Conservation (phyloP, 2,888 invertebrate species). For the Amiota minor region DNA sequence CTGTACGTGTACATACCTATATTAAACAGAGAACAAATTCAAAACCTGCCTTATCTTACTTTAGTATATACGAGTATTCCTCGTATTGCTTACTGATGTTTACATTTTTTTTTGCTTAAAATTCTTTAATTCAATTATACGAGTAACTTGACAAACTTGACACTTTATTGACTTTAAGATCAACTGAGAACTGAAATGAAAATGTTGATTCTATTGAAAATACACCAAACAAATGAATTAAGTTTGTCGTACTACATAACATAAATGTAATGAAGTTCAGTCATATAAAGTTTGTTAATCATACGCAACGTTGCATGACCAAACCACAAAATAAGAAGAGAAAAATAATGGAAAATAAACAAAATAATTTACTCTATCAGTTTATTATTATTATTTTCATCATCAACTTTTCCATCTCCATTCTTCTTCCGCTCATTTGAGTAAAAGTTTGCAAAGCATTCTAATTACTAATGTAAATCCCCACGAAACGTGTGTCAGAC, state of each 20-base stretch:
- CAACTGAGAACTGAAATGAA: no score
- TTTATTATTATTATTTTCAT: slow-evolving; percentile 29
- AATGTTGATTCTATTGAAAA: no score
- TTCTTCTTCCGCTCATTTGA: slow-evolving; percentile 39
- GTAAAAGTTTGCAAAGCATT: slow-evolving; percentile 62
- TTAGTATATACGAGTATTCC: no score
- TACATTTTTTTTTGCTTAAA: no score
- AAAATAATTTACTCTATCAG: slow-evolving; percentile 40
- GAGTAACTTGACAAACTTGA: slow-evolving; percentile 33
- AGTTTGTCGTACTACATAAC: neutral
- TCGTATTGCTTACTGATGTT: no score
- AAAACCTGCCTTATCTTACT: no score
- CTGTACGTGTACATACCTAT: no score
- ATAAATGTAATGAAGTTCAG: slow-evolving; percentile 29
- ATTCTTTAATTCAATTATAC: slow-evolving; percentile 49
- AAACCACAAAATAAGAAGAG: slow-evolving; percentile 2
- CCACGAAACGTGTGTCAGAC: slow-evolving; percentile 45
- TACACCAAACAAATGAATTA: no score
- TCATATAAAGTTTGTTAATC: slow-evolving; percentile 52
- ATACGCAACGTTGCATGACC: slow-evolving; percentile 47
- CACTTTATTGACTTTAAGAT: slow-evolving; percentile 40
- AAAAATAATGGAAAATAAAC: slow-evolving; percentile 25
- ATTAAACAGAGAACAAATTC: no score
- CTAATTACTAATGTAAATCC: slow-evolving; percentile 71
- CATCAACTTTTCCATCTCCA: slow-evolving; percentile 26